Conservation (phyloP, 2,888 invertebrate genomes). For the Ophion slaviceki region DNA sequence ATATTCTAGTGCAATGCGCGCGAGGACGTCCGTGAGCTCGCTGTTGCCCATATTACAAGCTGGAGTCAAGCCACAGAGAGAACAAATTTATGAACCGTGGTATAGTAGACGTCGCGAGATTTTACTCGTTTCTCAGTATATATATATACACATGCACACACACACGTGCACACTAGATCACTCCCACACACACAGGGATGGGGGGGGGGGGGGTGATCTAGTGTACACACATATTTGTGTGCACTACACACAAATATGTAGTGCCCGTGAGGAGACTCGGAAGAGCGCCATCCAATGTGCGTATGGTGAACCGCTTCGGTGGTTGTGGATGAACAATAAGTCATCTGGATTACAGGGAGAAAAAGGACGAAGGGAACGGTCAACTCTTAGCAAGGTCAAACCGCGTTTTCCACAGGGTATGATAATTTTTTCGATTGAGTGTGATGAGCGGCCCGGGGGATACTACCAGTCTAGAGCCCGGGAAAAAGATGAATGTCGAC, state of each 20-base stretch:
- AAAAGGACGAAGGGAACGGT: conserved; percentile 4
- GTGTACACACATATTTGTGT: not conserved
- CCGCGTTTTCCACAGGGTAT: too few species aligned
- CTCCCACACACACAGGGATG: not conserved
- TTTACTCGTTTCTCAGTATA: not conserved
- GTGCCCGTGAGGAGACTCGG: not conserved
- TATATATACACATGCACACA: not conserved
- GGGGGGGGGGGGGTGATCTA: too few species aligned
- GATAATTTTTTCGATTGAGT: too few species aligned
- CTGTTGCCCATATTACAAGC: conserved; percentile 35
- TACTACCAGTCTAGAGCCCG: too few species aligned
- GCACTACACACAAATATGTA: not conserved
- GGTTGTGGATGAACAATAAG: not conserved
- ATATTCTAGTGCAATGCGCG: conserved; percentile 31
- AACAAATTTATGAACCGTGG: conserved; percentile 59
- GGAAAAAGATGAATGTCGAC: too few species aligned
- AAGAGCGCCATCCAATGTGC: not conserved
- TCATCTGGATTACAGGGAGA: not conserved
- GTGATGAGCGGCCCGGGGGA: too few species aligned
- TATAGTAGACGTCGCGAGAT: conserved; percentile 15
- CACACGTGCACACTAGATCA: too few species aligned
- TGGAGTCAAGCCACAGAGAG: conserved; percentile 35
- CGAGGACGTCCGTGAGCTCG: conserved; percentile 44
- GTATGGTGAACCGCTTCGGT: not conserved
- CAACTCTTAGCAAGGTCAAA: conserved; percentile 13